Evolutionary conservation across 2,888 invertebrate genomes (phyloP).

Genomic region (Nudaria mundana): DNA sequence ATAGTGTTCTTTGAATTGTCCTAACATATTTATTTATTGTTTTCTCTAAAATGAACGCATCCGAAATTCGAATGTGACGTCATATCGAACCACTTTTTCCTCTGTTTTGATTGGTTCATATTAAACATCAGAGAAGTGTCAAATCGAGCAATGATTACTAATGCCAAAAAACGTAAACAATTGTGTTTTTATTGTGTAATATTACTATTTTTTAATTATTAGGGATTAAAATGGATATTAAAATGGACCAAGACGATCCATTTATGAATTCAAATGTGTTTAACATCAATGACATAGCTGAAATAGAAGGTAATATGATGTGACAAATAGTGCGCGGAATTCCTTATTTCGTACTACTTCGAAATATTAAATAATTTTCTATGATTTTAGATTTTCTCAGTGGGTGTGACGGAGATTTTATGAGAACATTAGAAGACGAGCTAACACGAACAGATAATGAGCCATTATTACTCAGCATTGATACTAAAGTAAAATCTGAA

Average conservation of each 20-base stretch:
- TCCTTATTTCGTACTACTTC: too few species aligned
- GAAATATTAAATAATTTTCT: slow-evolving; percentile 17
- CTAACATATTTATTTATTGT: too few species aligned
- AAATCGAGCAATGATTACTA: slow-evolving; percentile 37
- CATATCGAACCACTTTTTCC: slow-evolving; percentile 82
- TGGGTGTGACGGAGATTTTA: slow-evolving; percentile 85
- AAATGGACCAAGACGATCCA: slow-evolving; percentile 64
- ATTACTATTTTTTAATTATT: slow-evolving; percentile 13
- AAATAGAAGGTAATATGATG: slow-evolving; percentile 87
- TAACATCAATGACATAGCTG: slow-evolving; percentile 84
- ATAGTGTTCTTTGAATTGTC: too few species aligned
- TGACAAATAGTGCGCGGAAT: too few species aligned
- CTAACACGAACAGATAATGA: slow-evolving; percentile 60
- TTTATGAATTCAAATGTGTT: slow-evolving; percentile 80
- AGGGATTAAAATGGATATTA: slow-evolving; percentile 14
- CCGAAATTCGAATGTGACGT: slow-evolving; percentile 42
- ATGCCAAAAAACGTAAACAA: slow-evolving; percentile 65
- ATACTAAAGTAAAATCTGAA: slow-evolving; percentile 51
- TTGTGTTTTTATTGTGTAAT: slow-evolving; percentile 29
- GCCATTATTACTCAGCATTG: slow-evolving; percentile 51
- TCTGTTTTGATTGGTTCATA: slow-evolving; percentile 78
- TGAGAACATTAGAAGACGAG: slow-evolving; percentile 76
- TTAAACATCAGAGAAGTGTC: slow-evolving; percentile 59
- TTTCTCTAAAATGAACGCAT: slow-evolving; percentile 19
- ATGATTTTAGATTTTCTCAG: slow-evolving; percentile 82